phyloP scores from a whole-genome alignment of 2,113 vertebrate species.

The Catharus minimus region DNA sequence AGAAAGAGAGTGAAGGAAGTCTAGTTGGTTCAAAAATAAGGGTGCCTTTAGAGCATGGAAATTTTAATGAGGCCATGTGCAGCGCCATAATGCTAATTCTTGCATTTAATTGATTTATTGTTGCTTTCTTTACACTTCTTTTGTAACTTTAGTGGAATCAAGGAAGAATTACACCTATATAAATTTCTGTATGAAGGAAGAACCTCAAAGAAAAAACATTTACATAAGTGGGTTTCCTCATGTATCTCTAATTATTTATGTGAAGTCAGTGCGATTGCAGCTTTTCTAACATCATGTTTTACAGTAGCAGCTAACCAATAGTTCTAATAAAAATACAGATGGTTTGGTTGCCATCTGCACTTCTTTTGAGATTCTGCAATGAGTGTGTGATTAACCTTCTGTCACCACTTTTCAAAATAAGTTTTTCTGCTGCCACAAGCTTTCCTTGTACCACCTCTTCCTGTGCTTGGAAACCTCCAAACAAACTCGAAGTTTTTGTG shows the following conservation, averaged over 20 bases:
- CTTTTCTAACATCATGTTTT: background rate
- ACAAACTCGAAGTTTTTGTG: background rate
- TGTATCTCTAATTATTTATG: background rate
- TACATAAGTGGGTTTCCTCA: background rate
- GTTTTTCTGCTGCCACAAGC: background rate
- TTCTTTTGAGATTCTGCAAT: background rate
- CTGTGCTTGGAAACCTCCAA: background rate
- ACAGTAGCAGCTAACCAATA: conserved; percentile 20
- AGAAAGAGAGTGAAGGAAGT: background rate
- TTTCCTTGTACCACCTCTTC: background rate
- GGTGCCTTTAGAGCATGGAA: background rate
- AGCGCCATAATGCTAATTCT: background rate
- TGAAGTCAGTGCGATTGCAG: background rate
- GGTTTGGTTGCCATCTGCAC: background rate
- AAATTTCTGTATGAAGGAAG: background rate
- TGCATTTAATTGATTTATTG: background rate
- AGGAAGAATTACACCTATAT: background rate
- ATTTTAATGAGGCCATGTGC: background rate
- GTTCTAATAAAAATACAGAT: conserved; percentile 30
- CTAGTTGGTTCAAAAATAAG: background rate
- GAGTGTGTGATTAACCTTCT: conserved; percentile 28
- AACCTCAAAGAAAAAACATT: background rate
- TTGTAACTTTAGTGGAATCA: background rate
- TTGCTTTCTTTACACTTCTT: background rate
- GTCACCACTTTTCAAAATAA: background rate